These are phyloP conservation scores for Campylorhamphus procurvoides DNA, from an alignment of 2,113 vertebrate genomes.

Conservation along the genomic window DNA sequence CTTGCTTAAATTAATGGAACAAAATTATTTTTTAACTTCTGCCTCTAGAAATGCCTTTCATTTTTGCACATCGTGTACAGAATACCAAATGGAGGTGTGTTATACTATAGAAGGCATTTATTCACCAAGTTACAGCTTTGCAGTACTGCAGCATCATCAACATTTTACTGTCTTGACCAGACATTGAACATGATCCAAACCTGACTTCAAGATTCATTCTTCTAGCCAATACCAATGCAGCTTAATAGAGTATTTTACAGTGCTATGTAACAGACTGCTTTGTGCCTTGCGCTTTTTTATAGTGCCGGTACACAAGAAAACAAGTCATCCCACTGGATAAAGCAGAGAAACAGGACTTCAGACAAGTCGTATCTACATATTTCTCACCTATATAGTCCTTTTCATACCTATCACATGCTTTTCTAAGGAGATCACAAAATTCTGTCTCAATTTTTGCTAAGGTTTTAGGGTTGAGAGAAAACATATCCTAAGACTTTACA, in stretches of 20 bases:
- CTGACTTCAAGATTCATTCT: not conserved
- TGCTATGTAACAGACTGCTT: not conserved
- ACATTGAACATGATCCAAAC: not conserved
- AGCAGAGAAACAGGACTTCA: not conserved
- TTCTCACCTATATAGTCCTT: not conserved
- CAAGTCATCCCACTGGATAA: not conserved
- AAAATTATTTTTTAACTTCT: not conserved
- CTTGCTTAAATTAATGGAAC: not conserved
- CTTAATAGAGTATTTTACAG: not conserved
- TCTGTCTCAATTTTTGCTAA: not conserved
- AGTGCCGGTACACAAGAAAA: not conserved
- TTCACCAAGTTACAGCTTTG: not conserved
- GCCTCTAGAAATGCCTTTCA: not conserved
- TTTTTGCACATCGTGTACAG: not conserved
- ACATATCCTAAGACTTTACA: not conserved
- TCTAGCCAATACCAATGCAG: not conserved
- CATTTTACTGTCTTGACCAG: not conserved
- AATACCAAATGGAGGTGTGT: not conserved
- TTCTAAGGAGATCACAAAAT: not conserved
- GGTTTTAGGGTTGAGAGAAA: not conserved
- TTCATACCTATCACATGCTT: not conserved
- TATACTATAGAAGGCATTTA: not conserved
- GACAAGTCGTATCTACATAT: not conserved
- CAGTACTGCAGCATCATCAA: not conserved
- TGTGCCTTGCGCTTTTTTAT: not conserved